A percentile compares a stretch with the other conserved stretches of the same genome.
Conservation (phyloP, 2,113 vertebrate species). For the Microcebus ravelobensis region DNA sequence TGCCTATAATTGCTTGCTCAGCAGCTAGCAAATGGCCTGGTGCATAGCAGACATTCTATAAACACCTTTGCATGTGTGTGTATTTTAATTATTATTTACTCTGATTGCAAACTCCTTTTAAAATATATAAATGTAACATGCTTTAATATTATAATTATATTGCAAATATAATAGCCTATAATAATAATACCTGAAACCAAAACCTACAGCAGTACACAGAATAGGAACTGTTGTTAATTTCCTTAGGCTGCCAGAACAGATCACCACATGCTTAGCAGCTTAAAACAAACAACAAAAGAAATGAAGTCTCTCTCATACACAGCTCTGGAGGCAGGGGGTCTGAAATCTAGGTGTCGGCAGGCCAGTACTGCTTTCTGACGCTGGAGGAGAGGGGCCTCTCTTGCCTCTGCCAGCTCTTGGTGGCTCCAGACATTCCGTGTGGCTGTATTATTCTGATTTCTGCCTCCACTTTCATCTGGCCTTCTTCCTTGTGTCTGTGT, state of each 20-base stretch:
- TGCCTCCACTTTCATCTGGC: not conserved
- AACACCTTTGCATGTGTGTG: not conserved
- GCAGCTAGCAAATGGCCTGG: not conserved
- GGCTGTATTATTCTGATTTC: not conserved
- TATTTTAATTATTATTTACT: not conserved
- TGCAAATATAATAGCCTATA: not conserved
- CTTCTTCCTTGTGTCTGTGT: not conserved
- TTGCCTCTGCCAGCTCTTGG: not conserved
- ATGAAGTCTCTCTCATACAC: not conserved
- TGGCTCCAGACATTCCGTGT: not conserved
- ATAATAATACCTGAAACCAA: slow-evolving; percentile 28
- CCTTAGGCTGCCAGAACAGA: not conserved
- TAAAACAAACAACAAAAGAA: not conserved
- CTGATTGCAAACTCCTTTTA: not conserved
- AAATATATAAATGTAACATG: not conserved
- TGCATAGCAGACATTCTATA: not conserved
- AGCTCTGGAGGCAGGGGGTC: not conserved
- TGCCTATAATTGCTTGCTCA: not conserved
- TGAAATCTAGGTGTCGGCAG: not conserved
- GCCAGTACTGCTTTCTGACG: not conserved
- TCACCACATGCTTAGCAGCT: not conserved
- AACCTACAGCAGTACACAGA: not conserved
- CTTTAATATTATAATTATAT: not conserved
- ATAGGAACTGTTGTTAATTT: not conserved
- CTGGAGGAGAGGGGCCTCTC: not conserved